Percentiles rank a stretch among this genome's conserved stretches.
Evolutionary conservation across 2,113 vertebrate genomes (phyloP).

Genomic region (Cephalophus harveyi): DNA sequence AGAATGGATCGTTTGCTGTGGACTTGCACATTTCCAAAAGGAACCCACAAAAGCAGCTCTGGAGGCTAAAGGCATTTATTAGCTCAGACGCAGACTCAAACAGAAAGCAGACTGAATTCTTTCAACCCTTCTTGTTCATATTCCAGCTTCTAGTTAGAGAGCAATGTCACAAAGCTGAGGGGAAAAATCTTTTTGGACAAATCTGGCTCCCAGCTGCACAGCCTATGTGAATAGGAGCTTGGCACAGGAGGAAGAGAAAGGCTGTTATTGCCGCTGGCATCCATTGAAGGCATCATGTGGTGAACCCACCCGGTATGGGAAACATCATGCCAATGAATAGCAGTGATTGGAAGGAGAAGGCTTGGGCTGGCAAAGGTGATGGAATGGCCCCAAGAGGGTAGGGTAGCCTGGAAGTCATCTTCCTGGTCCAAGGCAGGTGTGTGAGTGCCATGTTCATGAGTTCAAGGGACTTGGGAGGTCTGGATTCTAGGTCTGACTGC

Average conservation of each 20-base stretch:
- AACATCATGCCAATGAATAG: not conserved
- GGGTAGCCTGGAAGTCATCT: not conserved
- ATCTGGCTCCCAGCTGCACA: slow-evolving; percentile 43
- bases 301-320: not conserved
- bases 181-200: slow-evolving; percentile 18
- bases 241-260: not conserved
- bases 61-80: slow-evolving; percentile 19
- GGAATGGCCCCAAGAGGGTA: not conserved
- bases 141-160: slow-evolving; percentile 29
- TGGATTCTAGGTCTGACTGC: not conserved
- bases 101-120: slow-evolving; percentile 44
- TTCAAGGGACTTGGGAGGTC: not conserved
- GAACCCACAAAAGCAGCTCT: slow-evolving; percentile 9
- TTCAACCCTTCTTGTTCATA: slow-evolving; percentile 29
- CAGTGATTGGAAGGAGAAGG: not conserved
- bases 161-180: not conserved
- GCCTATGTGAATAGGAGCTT: slow-evolving; percentile 34
- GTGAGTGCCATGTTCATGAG: not conserved
- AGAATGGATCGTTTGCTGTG: not conserved
- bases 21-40: not conserved
- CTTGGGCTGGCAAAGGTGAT: not conserved
- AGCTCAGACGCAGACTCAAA: not conserved
- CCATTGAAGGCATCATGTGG: not conserved
- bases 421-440: not conserved
- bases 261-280: slow-evolving; percentile 22